phyloP scores from a whole-genome alignment of 2,113 vertebrate species.

The Neodon shergylaensis region DNA sequence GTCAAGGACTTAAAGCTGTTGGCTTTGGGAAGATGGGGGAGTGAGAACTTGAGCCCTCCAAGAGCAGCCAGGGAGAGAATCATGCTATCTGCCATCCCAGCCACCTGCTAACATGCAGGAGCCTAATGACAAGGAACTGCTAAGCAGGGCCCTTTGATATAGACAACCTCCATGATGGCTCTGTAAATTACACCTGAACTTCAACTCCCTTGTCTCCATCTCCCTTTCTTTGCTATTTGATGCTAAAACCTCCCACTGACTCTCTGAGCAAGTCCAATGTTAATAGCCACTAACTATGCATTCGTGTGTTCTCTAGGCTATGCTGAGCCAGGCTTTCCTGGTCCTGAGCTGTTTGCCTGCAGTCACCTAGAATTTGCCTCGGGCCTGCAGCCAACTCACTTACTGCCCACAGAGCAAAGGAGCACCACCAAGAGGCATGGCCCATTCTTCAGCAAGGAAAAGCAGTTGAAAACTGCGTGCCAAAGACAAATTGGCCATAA shows the following conservation, averaged over 20 bases:
- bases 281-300: background rate
- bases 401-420: background rate
- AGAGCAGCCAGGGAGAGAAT: background rate
- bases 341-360: background rate
- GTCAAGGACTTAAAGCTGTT: background rate
- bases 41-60: background rate
- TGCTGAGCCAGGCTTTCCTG: no score
- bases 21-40: background rate
- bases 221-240: background rate
- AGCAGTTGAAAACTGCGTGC: background rate
- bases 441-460: slow-evolving; percentile 12
- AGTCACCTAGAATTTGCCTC: background rate
- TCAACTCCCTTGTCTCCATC: background rate
- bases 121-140: background rate
- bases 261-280: background rate
- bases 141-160: background rate
- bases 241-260: background rate
- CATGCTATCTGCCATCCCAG: background rate
- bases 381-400: background rate
- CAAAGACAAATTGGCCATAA: slow-evolving; percentile 76
- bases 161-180: background rate
- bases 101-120: background rate
- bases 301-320: background rate
- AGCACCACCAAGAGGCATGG: background rate
- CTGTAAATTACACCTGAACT: background rate